These are phyloP conservation scores for Diaphora mendica DNA, from an alignment of 2,888 invertebrate species.

Conservation along the genomic window DNA sequence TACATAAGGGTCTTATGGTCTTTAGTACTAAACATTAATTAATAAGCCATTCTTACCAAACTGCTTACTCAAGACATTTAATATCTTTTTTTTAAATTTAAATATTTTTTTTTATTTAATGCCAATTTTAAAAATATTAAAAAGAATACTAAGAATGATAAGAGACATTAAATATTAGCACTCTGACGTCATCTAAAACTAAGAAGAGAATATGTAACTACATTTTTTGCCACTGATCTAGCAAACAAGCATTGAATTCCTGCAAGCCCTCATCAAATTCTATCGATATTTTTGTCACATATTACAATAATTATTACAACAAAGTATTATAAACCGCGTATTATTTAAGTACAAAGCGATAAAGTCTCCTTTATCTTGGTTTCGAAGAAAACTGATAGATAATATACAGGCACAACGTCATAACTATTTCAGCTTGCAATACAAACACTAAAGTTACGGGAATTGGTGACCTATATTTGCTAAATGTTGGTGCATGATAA, in stretches of 20 bases:
- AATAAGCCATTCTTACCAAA: too few species aligned
- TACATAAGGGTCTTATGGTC: too few species aligned
- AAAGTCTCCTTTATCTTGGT: conserved; percentile 57
- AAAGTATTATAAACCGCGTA: conserved; percentile 25
- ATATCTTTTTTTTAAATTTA: too few species aligned
- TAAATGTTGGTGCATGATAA: conserved; percentile 1
- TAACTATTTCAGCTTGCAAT: conserved; percentile 28
- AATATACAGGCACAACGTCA: conserved; percentile 40
- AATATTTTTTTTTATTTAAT: too few species aligned
- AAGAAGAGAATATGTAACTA: not conserved
- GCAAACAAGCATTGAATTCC: not conserved
- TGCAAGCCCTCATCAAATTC: not conserved
- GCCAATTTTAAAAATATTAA: too few species aligned
- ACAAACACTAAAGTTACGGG: conserved; percentile 21
- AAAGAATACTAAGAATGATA: too few species aligned
- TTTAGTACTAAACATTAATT: too few species aligned
- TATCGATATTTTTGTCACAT: not conserved
- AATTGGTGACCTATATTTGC: conserved; percentile 21
- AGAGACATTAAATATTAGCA: not conserved
- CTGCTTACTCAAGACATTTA: too few species aligned
- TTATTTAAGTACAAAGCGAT: conserved; percentile 39
- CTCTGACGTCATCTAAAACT: not conserved
- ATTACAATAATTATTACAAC: not conserved
- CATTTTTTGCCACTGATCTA: not conserved
- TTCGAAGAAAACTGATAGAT: conserved; percentile 58